Conservation (phyloP, 2,888 invertebrate genomes). For the Augiades crinisus region DNA sequence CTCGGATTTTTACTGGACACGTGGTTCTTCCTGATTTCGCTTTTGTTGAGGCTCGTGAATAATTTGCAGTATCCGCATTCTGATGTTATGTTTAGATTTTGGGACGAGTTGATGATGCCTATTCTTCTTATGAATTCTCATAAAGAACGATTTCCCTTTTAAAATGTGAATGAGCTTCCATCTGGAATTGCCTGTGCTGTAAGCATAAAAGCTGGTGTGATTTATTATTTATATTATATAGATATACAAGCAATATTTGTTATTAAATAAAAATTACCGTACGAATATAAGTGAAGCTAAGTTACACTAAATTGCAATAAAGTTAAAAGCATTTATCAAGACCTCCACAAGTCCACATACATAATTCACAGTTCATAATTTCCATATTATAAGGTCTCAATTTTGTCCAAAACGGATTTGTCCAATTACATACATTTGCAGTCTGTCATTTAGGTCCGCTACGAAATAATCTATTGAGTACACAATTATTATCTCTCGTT, state of each 20-base stretch:
- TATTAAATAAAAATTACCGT: no score
- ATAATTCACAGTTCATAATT: no score
- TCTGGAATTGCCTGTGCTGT: no score
- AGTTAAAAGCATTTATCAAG: not conserved
- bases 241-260: no score
- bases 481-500: slow-evolving; percentile 17
- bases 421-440: slow-evolving; percentile 2
- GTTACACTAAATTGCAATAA: no score
- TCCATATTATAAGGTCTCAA: not conserved
- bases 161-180: no score
- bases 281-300: no score
- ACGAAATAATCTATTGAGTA: slow-evolving; percentile 16
- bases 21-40: slow-evolving; percentile 24
- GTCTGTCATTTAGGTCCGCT: not conserved
- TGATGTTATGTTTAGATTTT: not conserved
- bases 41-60: slow-evolving; percentile 21
- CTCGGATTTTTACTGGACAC: slow-evolving; percentile 35
- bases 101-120: no score
- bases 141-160: no score
- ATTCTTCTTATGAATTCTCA: no score
- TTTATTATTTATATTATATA: no score
- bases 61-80: not conserved
- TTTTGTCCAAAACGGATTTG: not conserved
- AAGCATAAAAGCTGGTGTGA: no score
- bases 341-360: not conserved